Conservation (phyloP, 1,140 invertebrate genomes). For the Drusus annulatus region DNA sequence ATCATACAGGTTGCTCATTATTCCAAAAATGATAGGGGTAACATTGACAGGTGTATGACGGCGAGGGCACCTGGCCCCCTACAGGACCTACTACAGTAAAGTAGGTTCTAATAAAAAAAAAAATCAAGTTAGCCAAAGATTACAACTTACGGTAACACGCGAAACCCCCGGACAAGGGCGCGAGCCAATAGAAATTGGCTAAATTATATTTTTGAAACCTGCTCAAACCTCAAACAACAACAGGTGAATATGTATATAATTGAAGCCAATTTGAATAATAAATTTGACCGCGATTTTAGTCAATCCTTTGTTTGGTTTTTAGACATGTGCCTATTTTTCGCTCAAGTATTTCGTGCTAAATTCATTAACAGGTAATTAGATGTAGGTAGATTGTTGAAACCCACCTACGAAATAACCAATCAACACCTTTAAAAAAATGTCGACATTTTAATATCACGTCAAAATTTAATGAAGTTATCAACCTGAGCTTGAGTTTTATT, state of each 20-base stretch:
- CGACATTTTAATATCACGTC: no score
- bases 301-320: not conserved
- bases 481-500: no score
- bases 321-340: not conserved
- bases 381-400: no score
- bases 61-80: not conserved
- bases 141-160: constrained; percentile 15
- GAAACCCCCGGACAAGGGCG: not conserved
- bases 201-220: not conserved
- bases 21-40: constrained; percentile 14
- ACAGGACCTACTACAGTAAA: not conserved
- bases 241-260: not conserved
- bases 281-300: not conserved
- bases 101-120: not conserved
- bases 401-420: no score
- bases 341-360: not conserved
- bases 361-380: no score
- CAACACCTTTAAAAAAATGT: no score
- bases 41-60: constrained; percentile 24
- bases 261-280: not conserved
- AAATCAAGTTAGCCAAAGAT: constrained; percentile 16
- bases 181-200: constrained; percentile 6
- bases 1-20: not conserved
- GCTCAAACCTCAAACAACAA: not conserved
- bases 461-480: no score